A percentile compares a stretch with the other conserved stretches of the same genome.
Evolutionary conservation across 2,113 vertebrate genomes (phyloP).

Genomic region (Sylvietta virens): DNA sequence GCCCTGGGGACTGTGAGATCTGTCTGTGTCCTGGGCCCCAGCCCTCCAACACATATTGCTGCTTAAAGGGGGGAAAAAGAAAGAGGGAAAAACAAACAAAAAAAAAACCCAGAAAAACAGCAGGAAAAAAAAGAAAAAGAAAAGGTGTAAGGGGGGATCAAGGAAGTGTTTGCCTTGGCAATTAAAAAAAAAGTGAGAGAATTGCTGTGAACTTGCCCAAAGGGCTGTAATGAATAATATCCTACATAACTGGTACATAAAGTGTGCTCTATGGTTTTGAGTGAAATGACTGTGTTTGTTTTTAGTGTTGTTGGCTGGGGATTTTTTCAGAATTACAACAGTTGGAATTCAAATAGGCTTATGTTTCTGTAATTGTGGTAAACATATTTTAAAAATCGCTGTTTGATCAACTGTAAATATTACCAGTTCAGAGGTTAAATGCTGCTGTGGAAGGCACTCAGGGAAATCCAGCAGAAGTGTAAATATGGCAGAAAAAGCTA

Average conservation of each 20-base stretch:
- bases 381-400: slow-evolving; percentile 20
- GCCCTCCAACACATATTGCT: neutral
- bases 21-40: neutral
- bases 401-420: slow-evolving; percentile 40
- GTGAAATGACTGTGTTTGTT: slow-evolving; percentile 16
- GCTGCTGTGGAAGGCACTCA: slow-evolving; percentile 21
- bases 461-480: slow-evolving; percentile 50
- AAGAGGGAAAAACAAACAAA: no score
- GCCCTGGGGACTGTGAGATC: neutral
- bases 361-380: slow-evolving; percentile 25
- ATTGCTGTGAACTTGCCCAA: slow-evolving; percentile 5
- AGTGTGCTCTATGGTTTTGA: slow-evolving; percentile 13
- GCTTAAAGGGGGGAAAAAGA: neutral
- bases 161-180: neutral
- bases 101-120: accelerated
- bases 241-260: neutral
- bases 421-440: slow-evolving; percentile 56
- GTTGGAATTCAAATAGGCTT: slow-evolving; percentile 19
- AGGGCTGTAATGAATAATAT: slow-evolving; percentile 26
- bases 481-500: slow-evolving; percentile 62
- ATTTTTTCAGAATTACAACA: neutral
- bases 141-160: neutral
- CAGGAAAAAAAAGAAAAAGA: neutral
- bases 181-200: slow-evolving; percentile 35
- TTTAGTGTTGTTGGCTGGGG: neutral